Base-by-base conservation (phyloP, 2,797 vertebrate species). In the Pseudotriccus pelzelni region DNA sequence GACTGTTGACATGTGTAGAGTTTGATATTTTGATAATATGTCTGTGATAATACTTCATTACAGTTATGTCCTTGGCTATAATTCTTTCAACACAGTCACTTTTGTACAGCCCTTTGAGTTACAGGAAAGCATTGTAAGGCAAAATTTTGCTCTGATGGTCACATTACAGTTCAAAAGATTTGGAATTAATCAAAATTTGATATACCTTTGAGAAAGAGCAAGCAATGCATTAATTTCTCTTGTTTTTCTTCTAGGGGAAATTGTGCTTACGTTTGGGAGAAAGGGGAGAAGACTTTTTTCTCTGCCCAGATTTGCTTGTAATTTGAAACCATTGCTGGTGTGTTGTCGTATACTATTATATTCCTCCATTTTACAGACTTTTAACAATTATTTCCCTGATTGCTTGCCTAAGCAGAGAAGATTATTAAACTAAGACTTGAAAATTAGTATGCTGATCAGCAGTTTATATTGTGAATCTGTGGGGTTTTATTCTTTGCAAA, bases 21-120 rank as follows among this genome's bases (percentile, higher is more conserved):
- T 82, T 94, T 63, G 87, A 93, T 89, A 96, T 95, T 96, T 96
- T 93, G 84, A 88, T 93, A 95, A 89, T 92, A 86, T 88, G 70
- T 63, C 85, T 5, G 16, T 67, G 91, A 90, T 93, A 96, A 96
- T 94, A 84, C 85, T 94, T 93, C 82, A 86, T 93, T 88, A 70
- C 80, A 58, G 80, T 94, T 94, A 67, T 94, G 93, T 95, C 90
- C 64, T 91, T 91, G 82, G 44, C 89, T 81, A 50, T 94, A 95
- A 96, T 91, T 93, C 93, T 95, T 97, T 94, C 96, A 94, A 67
- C 87, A 66, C 82, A 84, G 69, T 78, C 79, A 73, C 69, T 95
- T 84, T 82, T 49, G 37, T 74, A 32, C 28, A 62, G 73, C 50
- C 17, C 39, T 86, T 69, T 76, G 80, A 95, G 34, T 94, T 87